Evolutionary conservation across 2,888 invertebrate species (phyloP).

Genomic region (Eutolmus rufibarbis): DNA sequence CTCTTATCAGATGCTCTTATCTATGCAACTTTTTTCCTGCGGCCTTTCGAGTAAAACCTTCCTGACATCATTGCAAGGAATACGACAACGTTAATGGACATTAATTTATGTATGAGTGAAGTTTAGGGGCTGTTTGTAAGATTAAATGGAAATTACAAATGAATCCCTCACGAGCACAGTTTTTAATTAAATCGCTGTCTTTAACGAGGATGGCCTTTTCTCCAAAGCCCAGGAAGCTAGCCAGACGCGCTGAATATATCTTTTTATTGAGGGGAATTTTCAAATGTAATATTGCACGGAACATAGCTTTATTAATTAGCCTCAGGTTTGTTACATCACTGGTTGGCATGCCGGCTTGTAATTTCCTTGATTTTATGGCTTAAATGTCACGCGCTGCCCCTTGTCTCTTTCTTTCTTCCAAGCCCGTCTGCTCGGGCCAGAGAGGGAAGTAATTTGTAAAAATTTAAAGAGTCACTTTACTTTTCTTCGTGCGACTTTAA

Average conservation of each 20-base stretch:
- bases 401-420: not conserved
- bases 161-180: not conserved
- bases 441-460: not conserved
- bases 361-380: not conserved
- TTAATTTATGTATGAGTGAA: not conserved
- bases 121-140: not conserved
- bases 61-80: not conserved
- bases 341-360: not conserved
- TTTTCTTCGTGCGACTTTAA: not conserved
- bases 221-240: not conserved
- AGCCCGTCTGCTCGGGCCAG: not conserved
- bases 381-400: not conserved
- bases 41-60: not conserved
- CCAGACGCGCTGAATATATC: not conserved
- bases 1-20: not conserved
- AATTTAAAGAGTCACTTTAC: not conserved
- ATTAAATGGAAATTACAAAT: not conserved
- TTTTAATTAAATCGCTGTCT: not conserved
- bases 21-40: not conserved
- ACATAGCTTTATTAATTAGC: not conserved
- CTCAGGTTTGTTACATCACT: not conserved
- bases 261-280: not conserved
- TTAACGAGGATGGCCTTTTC: not conserved
- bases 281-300: not conserved
- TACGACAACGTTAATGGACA: not conserved